A percentile compares a stretch with the other conserved stretches of the same genome.
Conservation (phyloP, 2,113 vertebrate species). For the Carollia perspicillata region DNA sequence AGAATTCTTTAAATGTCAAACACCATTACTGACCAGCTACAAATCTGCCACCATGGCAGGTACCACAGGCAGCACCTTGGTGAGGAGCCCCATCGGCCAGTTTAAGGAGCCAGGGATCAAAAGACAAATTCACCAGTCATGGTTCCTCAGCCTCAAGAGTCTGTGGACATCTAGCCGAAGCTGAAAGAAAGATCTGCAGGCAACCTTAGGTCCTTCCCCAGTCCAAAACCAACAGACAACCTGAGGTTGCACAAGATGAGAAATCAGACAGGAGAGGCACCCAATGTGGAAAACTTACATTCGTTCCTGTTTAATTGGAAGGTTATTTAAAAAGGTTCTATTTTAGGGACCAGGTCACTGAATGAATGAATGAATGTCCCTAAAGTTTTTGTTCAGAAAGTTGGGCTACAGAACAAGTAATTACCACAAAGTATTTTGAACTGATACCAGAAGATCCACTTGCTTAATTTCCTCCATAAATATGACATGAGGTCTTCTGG, state of each 20-base stretch:
- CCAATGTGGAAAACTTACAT: not conserved
- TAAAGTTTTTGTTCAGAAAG: not conserved
- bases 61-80: rapidly evolving
- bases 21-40: not conserved
- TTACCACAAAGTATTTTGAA: not conserved
- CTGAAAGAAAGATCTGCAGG: not conserved
- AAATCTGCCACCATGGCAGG: not conserved
- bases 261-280: not conserved
- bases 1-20: not conserved
- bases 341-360: not conserved
- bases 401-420: not conserved
- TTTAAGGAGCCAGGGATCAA: not conserved
- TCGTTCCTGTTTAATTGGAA: not conserved
- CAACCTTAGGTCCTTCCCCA: not conserved
- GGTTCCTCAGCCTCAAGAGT: not conserved
- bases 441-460: not conserved
- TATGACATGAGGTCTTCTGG: not conserved
- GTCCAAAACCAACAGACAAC: not conserved
- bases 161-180: not conserved
- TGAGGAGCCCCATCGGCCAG: not conserved
- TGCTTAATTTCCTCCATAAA: not conserved
- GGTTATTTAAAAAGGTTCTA: not conserved
- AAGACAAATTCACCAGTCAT: not conserved
- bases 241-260: not conserved
- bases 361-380: not conserved